Base-by-base conservation (phyloP, 2,888 invertebrate species). In the Spodoptera littoralis region DNA sequence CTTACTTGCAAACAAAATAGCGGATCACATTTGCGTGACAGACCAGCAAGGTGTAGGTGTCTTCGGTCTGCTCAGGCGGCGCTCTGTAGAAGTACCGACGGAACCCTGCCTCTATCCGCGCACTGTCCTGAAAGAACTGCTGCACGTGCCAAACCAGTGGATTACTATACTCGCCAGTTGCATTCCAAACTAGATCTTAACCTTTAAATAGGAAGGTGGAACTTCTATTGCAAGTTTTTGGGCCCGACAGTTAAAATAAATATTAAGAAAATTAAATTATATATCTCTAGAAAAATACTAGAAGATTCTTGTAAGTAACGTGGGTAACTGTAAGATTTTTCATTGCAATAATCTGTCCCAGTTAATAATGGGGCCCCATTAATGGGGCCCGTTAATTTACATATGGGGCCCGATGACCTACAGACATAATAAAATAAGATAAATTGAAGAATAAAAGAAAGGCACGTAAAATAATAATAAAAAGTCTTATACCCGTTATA, bases 1-100 rank as follows among this genome's bases (percentile, higher is more conserved):
- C 92, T 93, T 84, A 97, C 97, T 97, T 96, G 95, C 98, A 98
- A n/a, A 98, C 96, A 86, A 98, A 98, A 91, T 98, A 99, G 49
- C 99, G 95, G 83, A 99, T 99, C 24, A 99, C 99, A 91, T 99
- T 99, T 4, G 98, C 99, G 90, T 99, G 99, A 80, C 99, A 99
- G 1, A 99, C 99, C 59, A 99, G 93, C 47, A 99, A 88, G 43
- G 99, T 99, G 88, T 97, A 98, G 0, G 97, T 96, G 88, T 99
- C 98, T 48, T 96, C 94, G 2, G 96, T 95, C 90, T 99, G 99
- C 0, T 95, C 94, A 0, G 97, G 96, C 47, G 96, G 95, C 3
- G 99, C 99, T 54, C 99, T 96, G 90, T 99, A 96, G 89, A 99
- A 98, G 91, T 98, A 98, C 79, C 97, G 97, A 52, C 99, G 95